Evolutionary conservation across 2,888 invertebrate genomes (phyloP), one percentile per base, ranked within the genome.

Genomic region (Orgyia antiqua): DNA sequence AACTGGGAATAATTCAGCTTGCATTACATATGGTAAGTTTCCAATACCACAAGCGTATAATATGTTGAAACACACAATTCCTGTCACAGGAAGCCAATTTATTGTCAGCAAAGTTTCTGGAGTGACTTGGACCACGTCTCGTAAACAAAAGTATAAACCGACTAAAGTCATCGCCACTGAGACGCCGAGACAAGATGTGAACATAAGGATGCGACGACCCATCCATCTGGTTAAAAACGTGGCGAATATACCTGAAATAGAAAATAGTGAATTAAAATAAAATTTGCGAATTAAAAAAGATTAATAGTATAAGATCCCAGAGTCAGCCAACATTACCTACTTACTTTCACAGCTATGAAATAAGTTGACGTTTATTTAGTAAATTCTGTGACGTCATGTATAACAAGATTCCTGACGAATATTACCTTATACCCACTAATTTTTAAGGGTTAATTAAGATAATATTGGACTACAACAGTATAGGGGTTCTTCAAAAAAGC

Each of bases 1-100:
- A 0, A 89, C 88, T 0, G 91, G 89, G 47, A 91, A 91, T 3
- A 91, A 49, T 57, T 91, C 91, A 0, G 90, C 89, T 49, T 90
- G 87, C 72, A 91, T 79, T 42, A 90, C 87, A 39, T 90, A 90
- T 0, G 90, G 87, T 13, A 91, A 51, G 10, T 89, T 90, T 1
- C 89, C 89, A 13, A 91, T 68, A 0, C 91, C 91, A 3, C 88
- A 60, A 0, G 89, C 87, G 29, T 89, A 89, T n/a, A 89, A 62
- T 2, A 90, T 58, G 30, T 89, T 88, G 50, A 90, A 91, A 6
- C 87, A 67, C 25, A 90, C 59, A 1, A 90, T 74, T 0, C 89
- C 89, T 0, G 82, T 53, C 15, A 90, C 64, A 11, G 90, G 88
- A 27, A 91, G 46, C 61, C 87, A 80, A 0, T 88, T 80, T 17